A percentile compares a stretch with the other conserved stretches of the same genome.
Conservation (phyloP, 2,797 vertebrate genomes). For the Aldrovandia affinis region DNA sequence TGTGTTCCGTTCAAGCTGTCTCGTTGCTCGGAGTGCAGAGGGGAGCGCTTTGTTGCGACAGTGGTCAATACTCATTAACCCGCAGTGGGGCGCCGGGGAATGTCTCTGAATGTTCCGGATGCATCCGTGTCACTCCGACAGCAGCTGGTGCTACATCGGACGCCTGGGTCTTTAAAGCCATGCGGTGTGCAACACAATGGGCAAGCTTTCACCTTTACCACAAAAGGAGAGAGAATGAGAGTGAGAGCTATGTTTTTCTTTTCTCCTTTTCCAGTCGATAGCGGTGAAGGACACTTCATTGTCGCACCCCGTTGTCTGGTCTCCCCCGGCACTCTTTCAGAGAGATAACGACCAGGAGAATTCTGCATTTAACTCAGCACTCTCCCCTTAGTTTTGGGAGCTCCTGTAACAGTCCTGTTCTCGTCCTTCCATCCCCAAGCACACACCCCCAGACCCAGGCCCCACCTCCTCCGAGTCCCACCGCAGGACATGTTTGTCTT, state of each 20-base stretch:
- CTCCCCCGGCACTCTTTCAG: neutral
- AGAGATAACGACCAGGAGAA: neutral
- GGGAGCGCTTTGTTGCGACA: neutral
- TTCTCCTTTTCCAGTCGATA: constrained; percentile 65
- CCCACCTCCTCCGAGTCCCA: no score
- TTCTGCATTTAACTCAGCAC: neutral
- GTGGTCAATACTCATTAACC: constrained; percentile 1
- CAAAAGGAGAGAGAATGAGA: constrained; percentile 17
- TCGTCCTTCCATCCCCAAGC: no score
- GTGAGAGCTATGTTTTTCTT: neutral
- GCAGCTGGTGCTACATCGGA: neutral
- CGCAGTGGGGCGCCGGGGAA: neutral
- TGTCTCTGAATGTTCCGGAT: neutral
- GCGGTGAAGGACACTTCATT: constrained; percentile 71
- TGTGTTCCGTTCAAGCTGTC: neutral
- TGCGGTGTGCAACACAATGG: neutral
- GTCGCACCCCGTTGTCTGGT: neutral
- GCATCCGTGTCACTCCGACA: neutral
- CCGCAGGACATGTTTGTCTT: no score
- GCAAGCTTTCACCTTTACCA: neutral
- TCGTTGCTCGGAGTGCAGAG: neutral
- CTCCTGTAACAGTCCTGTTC: neutral
- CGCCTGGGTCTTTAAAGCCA: neutral
- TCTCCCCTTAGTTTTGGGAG: constrained; percentile 8
- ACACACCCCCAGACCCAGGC: no score